Evolutionary conservation across 2,888 invertebrate species (phyloP).

Genomic region (Agapostemon virescens): DNA sequence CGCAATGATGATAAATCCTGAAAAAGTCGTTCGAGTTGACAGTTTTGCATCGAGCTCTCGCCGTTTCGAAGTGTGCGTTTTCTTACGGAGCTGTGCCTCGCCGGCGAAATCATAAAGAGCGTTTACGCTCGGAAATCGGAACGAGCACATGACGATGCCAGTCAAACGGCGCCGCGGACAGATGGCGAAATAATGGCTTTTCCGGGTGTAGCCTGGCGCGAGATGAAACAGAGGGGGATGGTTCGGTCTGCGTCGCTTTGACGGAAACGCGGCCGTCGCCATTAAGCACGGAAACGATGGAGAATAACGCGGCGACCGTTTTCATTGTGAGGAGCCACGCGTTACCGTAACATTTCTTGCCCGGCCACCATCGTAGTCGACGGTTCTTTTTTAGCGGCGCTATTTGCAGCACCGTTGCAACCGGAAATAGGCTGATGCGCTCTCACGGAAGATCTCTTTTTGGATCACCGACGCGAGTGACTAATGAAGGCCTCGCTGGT

Average conservation of each 20-base stretch:
- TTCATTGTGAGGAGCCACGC: neutral
- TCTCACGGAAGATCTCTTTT: constrained; percentile 12
- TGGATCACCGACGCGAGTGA: neutral
- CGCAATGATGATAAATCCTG: no score
- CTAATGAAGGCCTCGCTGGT: neutral
- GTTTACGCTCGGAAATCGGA: constrained; percentile 21
- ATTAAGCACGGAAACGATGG: neutral
- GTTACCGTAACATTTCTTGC: constrained; percentile 10
- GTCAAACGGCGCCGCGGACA: constrained; percentile 34
- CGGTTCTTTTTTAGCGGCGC: neutral
- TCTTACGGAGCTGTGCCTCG: neutral
- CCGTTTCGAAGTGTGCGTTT: neutral
- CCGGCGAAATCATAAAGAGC: constrained; percentile 22
- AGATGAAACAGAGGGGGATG: constrained; percentile 5
- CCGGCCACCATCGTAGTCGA: neutral
- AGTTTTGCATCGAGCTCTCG: no score
- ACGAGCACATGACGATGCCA: constrained; percentile 18
- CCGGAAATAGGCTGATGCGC: constrained; percentile 12
- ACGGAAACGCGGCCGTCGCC: constrained; percentile 2
- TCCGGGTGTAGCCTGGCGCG: constrained; percentile 19
- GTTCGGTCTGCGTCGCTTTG: neutral
- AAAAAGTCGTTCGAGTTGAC: no score
- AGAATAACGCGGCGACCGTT: constrained; percentile 33
- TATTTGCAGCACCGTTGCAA: neutral
- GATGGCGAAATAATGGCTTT: constrained; percentile 45